Evolutionary conservation across 2,888 invertebrate genomes (phyloP).

Genomic region (Drosophila stalkeri): DNA sequence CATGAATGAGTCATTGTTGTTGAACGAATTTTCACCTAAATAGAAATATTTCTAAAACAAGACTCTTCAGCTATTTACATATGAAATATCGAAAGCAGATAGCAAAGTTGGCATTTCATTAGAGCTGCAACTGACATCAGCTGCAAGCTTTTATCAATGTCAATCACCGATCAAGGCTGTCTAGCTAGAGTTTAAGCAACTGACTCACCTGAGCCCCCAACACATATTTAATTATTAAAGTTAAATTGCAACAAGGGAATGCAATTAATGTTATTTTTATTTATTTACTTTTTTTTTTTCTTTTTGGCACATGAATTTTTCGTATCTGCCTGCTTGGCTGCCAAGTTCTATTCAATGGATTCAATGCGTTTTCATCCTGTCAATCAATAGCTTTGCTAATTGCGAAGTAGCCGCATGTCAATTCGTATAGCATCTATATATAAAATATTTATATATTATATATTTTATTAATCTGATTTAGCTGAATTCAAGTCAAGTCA

Average conservation of each 20-base stretch:
- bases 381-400: slow-evolving; percentile 1
- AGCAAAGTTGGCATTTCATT: slow-evolving; percentile 21
- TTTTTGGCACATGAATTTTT: not conserved
- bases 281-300: no score
- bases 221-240: not conserved
- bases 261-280: no score
- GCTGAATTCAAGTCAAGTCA: not conserved
- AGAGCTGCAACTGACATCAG: not conserved
- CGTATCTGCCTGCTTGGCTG: not conserved
- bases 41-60: no score
- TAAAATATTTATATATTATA: not conserved
- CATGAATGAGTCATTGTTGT: not conserved
- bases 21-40: not conserved
- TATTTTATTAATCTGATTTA: not conserved
- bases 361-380: not conserved
- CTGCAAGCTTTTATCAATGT: slow-evolving; percentile 10
- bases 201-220: not conserved
- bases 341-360: not conserved
- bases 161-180: slow-evolving; percentile 9
- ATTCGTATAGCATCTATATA: not conserved
- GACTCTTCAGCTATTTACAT: not conserved
- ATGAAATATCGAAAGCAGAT: not conserved
- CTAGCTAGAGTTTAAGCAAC: not conserved
- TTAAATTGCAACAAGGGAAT: not conserved
- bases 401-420: not conserved